phyloP scores from a whole-genome alignment of 2,797 vertebrate genomes.

The Sandelia bainsii region DNA sequence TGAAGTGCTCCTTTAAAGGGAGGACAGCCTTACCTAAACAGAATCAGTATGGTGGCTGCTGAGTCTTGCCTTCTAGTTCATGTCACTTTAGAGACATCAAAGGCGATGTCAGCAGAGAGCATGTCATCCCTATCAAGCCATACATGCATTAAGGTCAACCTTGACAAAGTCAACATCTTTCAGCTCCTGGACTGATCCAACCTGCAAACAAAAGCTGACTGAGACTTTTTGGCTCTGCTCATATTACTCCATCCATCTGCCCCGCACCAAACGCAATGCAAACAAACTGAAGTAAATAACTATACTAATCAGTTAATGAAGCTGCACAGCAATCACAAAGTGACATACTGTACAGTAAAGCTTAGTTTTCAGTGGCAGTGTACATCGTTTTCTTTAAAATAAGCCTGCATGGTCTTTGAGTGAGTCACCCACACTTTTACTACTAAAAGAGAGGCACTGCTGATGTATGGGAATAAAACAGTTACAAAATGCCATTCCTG shows the following conservation, averaged over 20 bases:
- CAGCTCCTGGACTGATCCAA: constrained; percentile 44
- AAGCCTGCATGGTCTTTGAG: neutral
- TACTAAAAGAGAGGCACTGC: neutral
- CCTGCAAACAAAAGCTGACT: constrained; percentile 56
- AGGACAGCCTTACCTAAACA: constrained; percentile 34
- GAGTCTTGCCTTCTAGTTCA: constrained; percentile 57
- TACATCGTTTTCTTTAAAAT: constrained; percentile 4
- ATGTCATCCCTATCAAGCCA: constrained; percentile 69
- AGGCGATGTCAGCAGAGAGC: constrained; percentile 65
- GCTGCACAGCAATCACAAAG: neutral
- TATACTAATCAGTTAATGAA: neutral
- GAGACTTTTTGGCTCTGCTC: constrained; percentile 31
- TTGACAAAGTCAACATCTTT: constrained; percentile 64
- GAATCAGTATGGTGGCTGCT: constrained; percentile 42
- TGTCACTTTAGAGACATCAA: constrained; percentile 67
- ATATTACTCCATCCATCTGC: neutral
- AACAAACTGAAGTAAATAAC: constrained; percentile 16
- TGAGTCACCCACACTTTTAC: neutral
- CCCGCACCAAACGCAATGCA: neutral
- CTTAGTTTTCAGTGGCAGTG: neutral
- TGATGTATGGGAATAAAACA: neutral
- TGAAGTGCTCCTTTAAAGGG: constrained; percentile 32
- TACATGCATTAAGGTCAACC: constrained; percentile 66
- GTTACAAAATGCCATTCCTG: constrained; percentile 1
- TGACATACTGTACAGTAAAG: neutral